Evolutionary conservation across 2,113 vertebrate genomes (phyloP).

Genomic region (Coracopsis vasa): DNA sequence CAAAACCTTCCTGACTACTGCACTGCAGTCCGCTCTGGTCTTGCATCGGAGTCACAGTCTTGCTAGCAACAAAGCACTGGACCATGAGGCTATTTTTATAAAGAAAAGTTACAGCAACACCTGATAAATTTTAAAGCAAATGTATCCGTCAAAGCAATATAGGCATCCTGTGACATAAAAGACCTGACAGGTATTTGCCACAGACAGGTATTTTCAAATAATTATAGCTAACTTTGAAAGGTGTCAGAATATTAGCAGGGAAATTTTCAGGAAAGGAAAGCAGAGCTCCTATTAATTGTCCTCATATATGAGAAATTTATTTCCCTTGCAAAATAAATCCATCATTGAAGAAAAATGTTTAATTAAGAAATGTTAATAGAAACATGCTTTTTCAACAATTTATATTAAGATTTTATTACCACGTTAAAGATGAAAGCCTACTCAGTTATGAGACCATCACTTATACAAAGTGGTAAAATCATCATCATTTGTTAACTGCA

Average conservation of each 20-base stretch:
- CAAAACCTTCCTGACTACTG: background rate
- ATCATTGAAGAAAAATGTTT: slow-evolving; percentile 25
- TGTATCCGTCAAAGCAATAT: background rate
- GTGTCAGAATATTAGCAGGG: background rate
- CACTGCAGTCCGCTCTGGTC: background rate
- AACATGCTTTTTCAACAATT: slow-evolving; percentile 19
- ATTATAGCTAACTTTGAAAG: background rate
- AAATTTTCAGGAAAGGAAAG: background rate
- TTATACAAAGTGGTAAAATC: background rate
- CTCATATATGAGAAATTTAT: background rate
- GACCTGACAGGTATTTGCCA: background rate
- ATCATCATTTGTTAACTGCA: background rate
- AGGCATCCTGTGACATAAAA: background rate
- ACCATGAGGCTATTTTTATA: background rate
- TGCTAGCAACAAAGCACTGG: background rate
- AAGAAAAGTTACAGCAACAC: background rate
- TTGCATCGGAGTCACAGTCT: background rate
- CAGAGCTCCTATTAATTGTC: background rate
- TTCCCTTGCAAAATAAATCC: slow-evolving; percentile 18
- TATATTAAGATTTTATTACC: slow-evolving; percentile 20
- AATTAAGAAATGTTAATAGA: slow-evolving; percentile 51
- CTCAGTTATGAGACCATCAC: slow-evolving; percentile 16
- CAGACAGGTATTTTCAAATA: background rate
- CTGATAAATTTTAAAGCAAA: background rate
- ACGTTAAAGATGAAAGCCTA: background rate